phyloP scores from a whole-genome alignment of 1,140 invertebrate genomes.

The Monomorium pharaonis region DNA sequence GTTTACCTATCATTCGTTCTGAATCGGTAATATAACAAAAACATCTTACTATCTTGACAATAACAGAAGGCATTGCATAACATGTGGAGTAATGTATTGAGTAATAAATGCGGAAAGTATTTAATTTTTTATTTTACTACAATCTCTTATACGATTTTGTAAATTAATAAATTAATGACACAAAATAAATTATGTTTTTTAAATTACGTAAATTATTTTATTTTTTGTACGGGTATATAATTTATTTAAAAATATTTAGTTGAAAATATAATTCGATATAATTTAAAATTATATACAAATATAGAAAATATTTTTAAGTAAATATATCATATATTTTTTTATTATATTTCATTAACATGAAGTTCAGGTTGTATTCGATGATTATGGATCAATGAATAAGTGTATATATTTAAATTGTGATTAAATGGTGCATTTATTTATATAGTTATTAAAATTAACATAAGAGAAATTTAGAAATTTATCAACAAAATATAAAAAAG shows the following conservation, averaged over 20 bases:
- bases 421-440: neutral
- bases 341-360: neutral
- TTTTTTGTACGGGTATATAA: too few species aligned
- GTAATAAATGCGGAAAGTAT: neutral
- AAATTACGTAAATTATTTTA: too few species aligned
- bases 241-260: too few species aligned
- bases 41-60: neutral
- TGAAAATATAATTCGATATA: too few species aligned
- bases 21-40: constrained; percentile 6
- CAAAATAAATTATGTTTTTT: neutral
- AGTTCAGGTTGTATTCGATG: neutral
- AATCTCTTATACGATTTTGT: neutral
- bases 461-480: neutral
- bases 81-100: neutral
- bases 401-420: neutral
- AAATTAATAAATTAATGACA: too few species aligned
- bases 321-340: neutral
- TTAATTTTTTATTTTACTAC: too few species aligned
- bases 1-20: neutral
- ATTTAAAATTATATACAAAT: neutral
- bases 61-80: constrained; percentile 3
- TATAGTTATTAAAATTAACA: neutral
- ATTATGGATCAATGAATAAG: neutral
- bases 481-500: too few species aligned
- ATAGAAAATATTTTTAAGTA: neutral